These are phyloP conservation scores for Battus philenor DNA, from an alignment of 1,140 invertebrate genomes.

Conservation along the genomic window DNA sequence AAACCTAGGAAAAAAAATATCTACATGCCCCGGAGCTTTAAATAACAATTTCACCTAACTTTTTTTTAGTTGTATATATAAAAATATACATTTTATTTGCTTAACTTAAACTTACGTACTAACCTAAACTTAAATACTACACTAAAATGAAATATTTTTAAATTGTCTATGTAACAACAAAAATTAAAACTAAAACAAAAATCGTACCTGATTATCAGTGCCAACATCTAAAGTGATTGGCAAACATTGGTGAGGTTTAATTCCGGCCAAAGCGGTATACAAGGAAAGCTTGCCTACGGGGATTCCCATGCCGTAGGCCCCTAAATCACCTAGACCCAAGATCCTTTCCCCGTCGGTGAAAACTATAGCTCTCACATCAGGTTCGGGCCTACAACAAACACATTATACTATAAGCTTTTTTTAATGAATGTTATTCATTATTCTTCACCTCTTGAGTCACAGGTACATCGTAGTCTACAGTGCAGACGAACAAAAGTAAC, in stretches of 20 bases:
- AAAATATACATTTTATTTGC: no score
- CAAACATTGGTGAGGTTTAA: constrained; percentile 94
- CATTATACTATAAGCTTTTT: no score
- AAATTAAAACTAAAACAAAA: background rate
- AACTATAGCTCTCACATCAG: constrained; percentile 93
- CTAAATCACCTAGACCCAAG: constrained; percentile 94
- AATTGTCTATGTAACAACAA: no score
- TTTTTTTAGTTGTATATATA: no score
- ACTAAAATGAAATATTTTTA: background rate
- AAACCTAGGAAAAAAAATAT: no score
- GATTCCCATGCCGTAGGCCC: constrained; percentile 97
- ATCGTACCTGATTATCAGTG: constrained; percentile 86
- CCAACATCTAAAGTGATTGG: constrained; percentile 96
- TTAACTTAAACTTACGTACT: no score
- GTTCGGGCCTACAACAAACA: constrained; percentile 93
- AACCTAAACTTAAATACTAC: background rate
- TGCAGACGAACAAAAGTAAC: no score
- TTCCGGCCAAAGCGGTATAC: constrained; percentile 94
- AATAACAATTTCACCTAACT: no score
- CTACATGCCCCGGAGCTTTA: no score
- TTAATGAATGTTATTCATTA: no score
- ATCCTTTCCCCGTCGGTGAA: constrained; percentile 98
- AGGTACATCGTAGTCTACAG: no score
- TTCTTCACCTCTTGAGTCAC: no score
- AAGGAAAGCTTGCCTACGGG: constrained; percentile 95